Evolutionary conservation across 2,888 invertebrate species (phyloP).

Genomic region (Exephanes ischioxanthus): DNA sequence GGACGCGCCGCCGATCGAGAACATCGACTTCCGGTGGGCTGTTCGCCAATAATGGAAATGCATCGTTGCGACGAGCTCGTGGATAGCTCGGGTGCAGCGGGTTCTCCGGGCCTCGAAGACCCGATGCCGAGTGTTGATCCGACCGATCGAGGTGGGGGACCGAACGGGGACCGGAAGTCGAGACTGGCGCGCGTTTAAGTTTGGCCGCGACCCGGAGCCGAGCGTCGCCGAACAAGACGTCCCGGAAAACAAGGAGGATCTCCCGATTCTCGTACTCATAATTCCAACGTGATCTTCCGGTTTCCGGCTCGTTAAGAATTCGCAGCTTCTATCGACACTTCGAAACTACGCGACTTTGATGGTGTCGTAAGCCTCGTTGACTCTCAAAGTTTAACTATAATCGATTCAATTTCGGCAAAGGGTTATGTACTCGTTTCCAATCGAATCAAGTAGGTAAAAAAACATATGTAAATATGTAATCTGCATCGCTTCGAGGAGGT

Average conservation of each 20-base stretch:
- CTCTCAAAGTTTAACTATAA: neutral
- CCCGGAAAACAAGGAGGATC: constrained; percentile 18
- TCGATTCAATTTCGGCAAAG: constrained; percentile 41
- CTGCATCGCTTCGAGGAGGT: neutral
- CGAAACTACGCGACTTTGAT: constrained; percentile 14
- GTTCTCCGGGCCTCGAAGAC: constrained; percentile 40
- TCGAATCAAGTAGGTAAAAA: neutral
- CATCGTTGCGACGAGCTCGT: constrained; percentile 58
- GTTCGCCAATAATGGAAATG: constrained; percentile 69
- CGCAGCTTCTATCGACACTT: constrained; percentile 19
- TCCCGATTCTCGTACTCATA: constrained; percentile 54
- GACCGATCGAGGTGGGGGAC: constrained; percentile 20
- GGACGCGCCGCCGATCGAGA: constrained; percentile 50
- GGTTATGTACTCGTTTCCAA: neutral
- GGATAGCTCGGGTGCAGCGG: constrained; percentile 27
- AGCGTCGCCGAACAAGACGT: constrained; percentile 42
- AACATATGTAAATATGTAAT: neutral
- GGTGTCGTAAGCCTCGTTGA: neutral
- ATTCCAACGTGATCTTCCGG: constrained; percentile 73
- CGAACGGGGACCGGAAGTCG: constrained; percentile 71
- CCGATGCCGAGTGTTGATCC: constrained; percentile 27
- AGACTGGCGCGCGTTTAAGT: constrained; percentile 73
- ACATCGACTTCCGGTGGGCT: constrained; percentile 67
- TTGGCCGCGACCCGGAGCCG: constrained; percentile 61
- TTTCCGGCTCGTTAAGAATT: constrained; percentile 70